phyloP scores from a whole-genome alignment of 2,113 vertebrate genomes.

The Poeciliopsis turrubarensis region DNA sequence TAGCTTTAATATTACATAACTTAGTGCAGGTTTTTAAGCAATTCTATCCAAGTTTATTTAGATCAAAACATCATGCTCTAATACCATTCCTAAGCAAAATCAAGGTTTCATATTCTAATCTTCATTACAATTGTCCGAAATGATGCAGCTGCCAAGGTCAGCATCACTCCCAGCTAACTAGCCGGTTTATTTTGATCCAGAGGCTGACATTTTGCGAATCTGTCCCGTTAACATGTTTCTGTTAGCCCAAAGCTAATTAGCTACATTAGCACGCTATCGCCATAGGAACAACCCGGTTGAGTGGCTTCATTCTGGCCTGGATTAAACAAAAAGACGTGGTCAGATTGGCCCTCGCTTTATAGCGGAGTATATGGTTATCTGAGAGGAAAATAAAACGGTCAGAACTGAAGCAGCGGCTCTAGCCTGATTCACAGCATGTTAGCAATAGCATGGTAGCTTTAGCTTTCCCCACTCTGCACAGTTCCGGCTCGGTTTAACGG shows the following conservation, averaged over 20 bases:
- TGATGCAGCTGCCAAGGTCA: neutral
- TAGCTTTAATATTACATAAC: neutral
- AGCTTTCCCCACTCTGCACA: conserved; percentile 34
- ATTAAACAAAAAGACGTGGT: neutral
- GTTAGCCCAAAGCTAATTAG: conserved; percentile 11
- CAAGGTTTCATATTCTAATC: neutral
- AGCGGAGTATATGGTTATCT: neutral
- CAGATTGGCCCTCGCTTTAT: neutral
- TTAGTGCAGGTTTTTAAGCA: no score
- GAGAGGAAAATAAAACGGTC: neutral
- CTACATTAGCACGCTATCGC: conserved; percentile 32
- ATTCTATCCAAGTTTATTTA: no score
- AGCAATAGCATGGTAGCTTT: conserved; percentile 12
- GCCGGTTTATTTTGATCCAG: neutral
- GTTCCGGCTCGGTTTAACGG: conserved; percentile 32
- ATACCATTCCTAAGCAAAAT: neutral
- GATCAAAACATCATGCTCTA: neutral
- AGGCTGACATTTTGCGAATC: neutral
- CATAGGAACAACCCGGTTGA: conserved; percentile 46
- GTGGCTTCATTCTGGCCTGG: neutral
- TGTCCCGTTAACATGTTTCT: neutral
- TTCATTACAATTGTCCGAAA: no score
- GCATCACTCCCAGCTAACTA: neutral
- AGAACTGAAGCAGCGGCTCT: conserved; percentile 27
- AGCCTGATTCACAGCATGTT: conserved; percentile 24